Conservation (phyloP, 1,140 invertebrate species). For the fruit fly (Drosophila melanogaster) region DNA sequence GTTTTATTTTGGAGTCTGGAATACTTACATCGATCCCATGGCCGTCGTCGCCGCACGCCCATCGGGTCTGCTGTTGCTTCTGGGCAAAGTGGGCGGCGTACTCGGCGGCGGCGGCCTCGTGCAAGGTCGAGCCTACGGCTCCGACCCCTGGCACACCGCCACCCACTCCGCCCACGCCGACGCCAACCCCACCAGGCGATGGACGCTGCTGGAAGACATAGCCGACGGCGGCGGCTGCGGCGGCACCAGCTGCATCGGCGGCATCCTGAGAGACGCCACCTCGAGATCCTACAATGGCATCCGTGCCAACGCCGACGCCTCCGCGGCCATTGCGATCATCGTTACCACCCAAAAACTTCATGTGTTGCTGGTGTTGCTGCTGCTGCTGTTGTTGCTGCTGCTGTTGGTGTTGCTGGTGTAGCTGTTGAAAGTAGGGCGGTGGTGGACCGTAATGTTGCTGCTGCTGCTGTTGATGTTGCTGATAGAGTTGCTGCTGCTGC, state of each 20-base stretch:
- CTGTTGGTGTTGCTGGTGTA: conserved; percentile 52
- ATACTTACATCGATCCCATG: conserved; percentile 83
- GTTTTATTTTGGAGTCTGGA: too few species aligned
- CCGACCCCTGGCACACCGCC: conserved; percentile 29
- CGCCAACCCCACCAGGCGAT: conserved; percentile 54
- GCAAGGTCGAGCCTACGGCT: conserved; percentile 59
- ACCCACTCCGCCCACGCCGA: conserved; percentile 39
- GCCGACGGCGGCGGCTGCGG: conserved; percentile 74
- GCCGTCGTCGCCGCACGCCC: conserved; percentile 80
- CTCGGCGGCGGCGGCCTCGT: conserved; percentile 76
- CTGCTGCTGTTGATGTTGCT: conserved; percentile 41
- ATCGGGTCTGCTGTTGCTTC: conserved; percentile 79
- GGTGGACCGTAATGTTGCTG: conserved; percentile 59
- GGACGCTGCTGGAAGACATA: conserved; percentile 81
- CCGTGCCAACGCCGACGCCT: conserved; percentile 67
- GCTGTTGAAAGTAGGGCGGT: conserved; percentile 49
- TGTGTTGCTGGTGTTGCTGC: conserved; percentile 66
- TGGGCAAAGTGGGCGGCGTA: conserved; percentile 81
- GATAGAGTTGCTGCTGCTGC: conserved; percentile 29
- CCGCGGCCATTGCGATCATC: conserved; percentile 83
- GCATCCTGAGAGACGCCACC: conserved; percentile 61
- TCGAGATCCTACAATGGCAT: conserved; percentile 58
- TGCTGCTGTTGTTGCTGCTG: conserved; percentile 32
- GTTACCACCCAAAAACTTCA: conserved; percentile 84
- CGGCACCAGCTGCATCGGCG: conserved; percentile 68